These are phyloP conservation scores for Gerris buenoi DNA, from an alignment of 1,140 invertebrate species.

Conservation along the genomic window DNA sequence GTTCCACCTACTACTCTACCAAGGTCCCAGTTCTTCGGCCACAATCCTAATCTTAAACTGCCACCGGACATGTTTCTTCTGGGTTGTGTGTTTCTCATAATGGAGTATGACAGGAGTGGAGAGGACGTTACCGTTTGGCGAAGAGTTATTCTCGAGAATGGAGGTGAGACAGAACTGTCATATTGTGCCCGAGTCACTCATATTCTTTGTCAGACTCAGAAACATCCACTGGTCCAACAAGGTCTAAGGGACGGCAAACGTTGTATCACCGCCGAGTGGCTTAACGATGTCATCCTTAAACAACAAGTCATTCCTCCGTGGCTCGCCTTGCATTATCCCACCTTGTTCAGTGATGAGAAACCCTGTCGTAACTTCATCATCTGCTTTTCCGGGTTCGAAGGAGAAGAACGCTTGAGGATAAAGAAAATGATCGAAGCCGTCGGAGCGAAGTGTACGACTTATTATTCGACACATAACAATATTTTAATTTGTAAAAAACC, in stretches of 20 bases:
- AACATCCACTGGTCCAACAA: slow-evolving; percentile 74
- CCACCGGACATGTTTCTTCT: slow-evolving; percentile 75
- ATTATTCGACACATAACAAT: slow-evolving; percentile 39
- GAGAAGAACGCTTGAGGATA: slow-evolving; percentile 62
- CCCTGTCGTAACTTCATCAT: slow-evolving; percentile 48
- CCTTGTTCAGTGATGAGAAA: slow-evolving; percentile 46
- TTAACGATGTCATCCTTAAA: slow-evolving; percentile 72
- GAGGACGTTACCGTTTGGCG: slow-evolving; percentile 53
- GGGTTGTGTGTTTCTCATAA: slow-evolving; percentile 81
- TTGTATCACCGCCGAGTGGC: slow-evolving; percentile 85
- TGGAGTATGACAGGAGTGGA: slow-evolving; percentile 49
- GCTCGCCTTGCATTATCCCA: slow-evolving; percentile 80
- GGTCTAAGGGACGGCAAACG: slow-evolving; percentile 63
- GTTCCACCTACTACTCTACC: slow-evolving; percentile 24
- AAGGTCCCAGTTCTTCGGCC: slow-evolving; percentile 50
- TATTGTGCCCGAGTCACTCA: slow-evolving; percentile 80
- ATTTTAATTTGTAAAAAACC: slow-evolving; percentile 44
- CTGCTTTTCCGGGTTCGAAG: slow-evolving; percentile 70
- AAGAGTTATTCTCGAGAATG: slow-evolving; percentile 67
- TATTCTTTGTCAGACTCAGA: slow-evolving; percentile 77
- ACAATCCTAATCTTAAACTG: slow-evolving; percentile 73
- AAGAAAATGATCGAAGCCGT: slow-evolving; percentile 67
- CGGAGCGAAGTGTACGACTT: slow-evolving; percentile 63
- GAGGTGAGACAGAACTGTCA: slow-evolving; percentile 71
- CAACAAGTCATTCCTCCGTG: slow-evolving; percentile 78